phyloP scores from a whole-genome alignment of 2,113 vertebrate species.

The Pica pica region DNA sequence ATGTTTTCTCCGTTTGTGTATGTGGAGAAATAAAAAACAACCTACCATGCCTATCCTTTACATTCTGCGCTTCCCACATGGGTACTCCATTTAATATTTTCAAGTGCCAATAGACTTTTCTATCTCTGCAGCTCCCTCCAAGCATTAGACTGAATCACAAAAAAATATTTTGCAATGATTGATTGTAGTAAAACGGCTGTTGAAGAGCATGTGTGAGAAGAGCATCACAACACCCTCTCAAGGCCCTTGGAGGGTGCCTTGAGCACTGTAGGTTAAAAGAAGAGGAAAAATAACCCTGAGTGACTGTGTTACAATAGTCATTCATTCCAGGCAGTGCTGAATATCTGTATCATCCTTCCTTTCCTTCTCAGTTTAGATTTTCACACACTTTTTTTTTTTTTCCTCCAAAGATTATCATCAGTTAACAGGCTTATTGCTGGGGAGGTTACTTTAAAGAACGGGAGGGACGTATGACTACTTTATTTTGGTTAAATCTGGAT shows the following conservation, averaged over 20 bases:
- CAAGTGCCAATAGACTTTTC: slow-evolving; percentile 30
- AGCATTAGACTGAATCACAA: slow-evolving; percentile 3
- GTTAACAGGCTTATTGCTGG: background rate
- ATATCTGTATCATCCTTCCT: background rate
- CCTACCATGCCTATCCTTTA: background rate
- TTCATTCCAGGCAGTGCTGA: background rate
- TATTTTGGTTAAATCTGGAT: background rate
- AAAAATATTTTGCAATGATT: slow-evolving; percentile 32
- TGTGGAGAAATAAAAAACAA: background rate
- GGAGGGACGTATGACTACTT: background rate
- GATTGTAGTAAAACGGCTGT: slow-evolving; percentile 21
- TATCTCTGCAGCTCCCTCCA: slow-evolving; percentile 20
- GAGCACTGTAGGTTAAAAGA: slow-evolving; percentile 25
- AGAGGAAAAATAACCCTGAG: slow-evolving; percentile 20
- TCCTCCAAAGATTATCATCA: background rate
- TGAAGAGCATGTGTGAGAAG: slow-evolving; percentile 26
- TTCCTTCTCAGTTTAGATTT: background rate
- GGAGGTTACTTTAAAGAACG: background rate
- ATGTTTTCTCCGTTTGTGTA: background rate
- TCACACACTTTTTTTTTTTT: background rate
- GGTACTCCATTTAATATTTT: slow-evolving; percentile 33
- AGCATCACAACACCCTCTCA: slow-evolving; percentile 27
- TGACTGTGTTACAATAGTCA: background rate
- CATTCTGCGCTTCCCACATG: background rate
- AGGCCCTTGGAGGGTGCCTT: slow-evolving; percentile 18